These are phyloP conservation scores for Sebastes nivosus DNA, from an alignment of 2,797 vertebrate genomes.

Conservation along the genomic window DNA sequence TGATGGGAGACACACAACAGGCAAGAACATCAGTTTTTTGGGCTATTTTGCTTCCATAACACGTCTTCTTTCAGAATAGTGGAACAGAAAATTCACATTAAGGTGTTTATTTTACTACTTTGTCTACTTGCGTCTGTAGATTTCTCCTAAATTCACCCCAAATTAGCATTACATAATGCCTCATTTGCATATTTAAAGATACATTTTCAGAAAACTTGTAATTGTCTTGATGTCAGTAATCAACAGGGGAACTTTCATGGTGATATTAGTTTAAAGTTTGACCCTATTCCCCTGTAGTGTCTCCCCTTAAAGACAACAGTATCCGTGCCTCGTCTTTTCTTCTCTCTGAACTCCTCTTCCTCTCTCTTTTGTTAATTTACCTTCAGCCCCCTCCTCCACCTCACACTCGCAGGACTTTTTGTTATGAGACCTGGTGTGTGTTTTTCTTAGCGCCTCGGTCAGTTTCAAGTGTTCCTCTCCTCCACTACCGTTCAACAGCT, in stretches of 20 bases:
- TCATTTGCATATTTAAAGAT: neutral
- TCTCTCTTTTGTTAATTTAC: conserved; percentile 20
- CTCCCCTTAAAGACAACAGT: neutral
- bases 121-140: neutral
- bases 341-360: conserved; percentile 24
- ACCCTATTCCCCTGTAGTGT: neutral
- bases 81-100: neutral
- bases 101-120: neutral
- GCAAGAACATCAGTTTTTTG: too few species aligned
- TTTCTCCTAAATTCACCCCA: neutral
- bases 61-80: neutral
- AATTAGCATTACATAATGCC: neutral
- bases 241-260: neutral
- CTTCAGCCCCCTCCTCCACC: conserved; percentile 24
- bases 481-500: conserved; percentile 72
- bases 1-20: neutral
- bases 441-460: conserved; percentile 76
- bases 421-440: conserved; percentile 69
- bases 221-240: neutral
- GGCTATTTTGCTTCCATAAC: too few species aligned
- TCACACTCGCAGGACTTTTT: conserved; percentile 51
- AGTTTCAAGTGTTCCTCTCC: conserved; percentile 72
- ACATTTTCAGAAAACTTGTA: neutral
- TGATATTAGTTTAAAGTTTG: neutral
- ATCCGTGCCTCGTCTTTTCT: neutral